Evolutionary conservation across 2,888 invertebrate species (phyloP).

Genomic region (Galeruca laticollis): DNA sequence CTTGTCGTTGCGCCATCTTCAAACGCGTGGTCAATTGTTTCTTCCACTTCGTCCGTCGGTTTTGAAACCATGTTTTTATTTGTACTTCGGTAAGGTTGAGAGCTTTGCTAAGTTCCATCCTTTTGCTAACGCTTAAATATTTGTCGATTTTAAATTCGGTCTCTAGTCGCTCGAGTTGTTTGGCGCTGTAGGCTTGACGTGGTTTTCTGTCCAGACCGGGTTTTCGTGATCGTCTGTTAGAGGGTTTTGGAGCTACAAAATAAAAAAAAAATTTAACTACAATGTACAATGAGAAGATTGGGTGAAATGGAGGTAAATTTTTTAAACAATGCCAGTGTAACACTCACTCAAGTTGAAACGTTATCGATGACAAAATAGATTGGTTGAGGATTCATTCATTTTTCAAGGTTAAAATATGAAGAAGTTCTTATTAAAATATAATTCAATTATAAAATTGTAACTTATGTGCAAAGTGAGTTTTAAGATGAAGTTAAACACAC

Average conservation of each 20-base stretch:
- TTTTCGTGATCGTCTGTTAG: constrained; percentile 84
- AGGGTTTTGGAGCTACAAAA: constrained; percentile 81
- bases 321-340: too few species aligned
- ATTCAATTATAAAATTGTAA: too few species aligned
- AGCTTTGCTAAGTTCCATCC: constrained; percentile 92
- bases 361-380: too few species aligned
- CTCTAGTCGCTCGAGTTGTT: constrained; percentile 91
- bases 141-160: constrained; percentile 96
- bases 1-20: constrained; percentile 90
- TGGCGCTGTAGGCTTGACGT: constrained; percentile 95
- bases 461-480: too few species aligned
- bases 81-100: constrained; percentile 93
- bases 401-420: too few species aligned
- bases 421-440: too few species aligned
- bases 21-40: constrained; percentile 92
- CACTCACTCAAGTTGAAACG: too few species aligned
- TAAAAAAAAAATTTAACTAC: constrained; percentile 8
- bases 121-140: constrained; percentile 94
- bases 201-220: constrained; percentile 94
- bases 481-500: too few species aligned
- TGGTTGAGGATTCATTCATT: too few species aligned
- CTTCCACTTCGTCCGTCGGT: constrained; percentile 96
- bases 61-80: constrained; percentile 94
- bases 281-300: too few species aligned
- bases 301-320: too few species aligned